These are phyloP conservation scores for Chydorus sphaericus DNA, from an alignment of 2,888 invertebrate species.

Conservation along the genomic window DNA sequence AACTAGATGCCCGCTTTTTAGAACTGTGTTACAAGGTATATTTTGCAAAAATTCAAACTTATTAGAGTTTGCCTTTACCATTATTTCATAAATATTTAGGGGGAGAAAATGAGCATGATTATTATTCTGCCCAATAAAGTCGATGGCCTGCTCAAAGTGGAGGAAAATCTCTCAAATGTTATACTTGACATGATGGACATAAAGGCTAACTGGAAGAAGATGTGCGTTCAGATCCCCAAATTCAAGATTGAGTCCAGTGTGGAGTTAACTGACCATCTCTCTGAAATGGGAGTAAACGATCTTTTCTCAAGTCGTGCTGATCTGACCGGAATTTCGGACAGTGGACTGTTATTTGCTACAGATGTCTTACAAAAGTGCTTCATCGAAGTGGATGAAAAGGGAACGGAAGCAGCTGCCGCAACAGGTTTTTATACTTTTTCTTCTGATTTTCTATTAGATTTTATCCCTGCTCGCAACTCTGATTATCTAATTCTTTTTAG, in stretches of 20 bases:
- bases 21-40: slow-evolving; percentile 50
- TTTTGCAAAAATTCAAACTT: too few relatives aligned
- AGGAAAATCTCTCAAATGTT: slow-evolving; percentile 41
- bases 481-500: too few relatives aligned
- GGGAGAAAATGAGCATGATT: slow-evolving; percentile 53
- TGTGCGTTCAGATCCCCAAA: slow-evolving; percentile 55
- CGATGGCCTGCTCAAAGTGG: slow-evolving; percentile 45
- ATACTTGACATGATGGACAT: slow-evolving; percentile 37
- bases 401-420: slow-evolving; percentile 70
- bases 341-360: slow-evolving; percentile 41
- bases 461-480: too few relatives aligned
- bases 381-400: slow-evolving; percentile 74
- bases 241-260: slow-evolving; percentile 63
- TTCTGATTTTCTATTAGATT: too few relatives aligned
- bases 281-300: slow-evolving; percentile 50
- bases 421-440: too few relatives aligned
- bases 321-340: slow-evolving; percentile 43
- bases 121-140: slow-evolving; percentile 54
- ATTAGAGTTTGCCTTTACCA: too few relatives aligned
- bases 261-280: slow-evolving; percentile 36
- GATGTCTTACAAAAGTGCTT: slow-evolving; percentile 69
- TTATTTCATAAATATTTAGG: slow-evolving; percentile 30
- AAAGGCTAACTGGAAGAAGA: slow-evolving; percentile 36
- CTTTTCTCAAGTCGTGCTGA: slow-evolving; percentile 49
- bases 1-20: slow-evolving; percentile 47